These are phyloP conservation scores for Drosophila infuscata DNA, from an alignment of 2,888 invertebrate species.

Conservation along the genomic window DNA sequence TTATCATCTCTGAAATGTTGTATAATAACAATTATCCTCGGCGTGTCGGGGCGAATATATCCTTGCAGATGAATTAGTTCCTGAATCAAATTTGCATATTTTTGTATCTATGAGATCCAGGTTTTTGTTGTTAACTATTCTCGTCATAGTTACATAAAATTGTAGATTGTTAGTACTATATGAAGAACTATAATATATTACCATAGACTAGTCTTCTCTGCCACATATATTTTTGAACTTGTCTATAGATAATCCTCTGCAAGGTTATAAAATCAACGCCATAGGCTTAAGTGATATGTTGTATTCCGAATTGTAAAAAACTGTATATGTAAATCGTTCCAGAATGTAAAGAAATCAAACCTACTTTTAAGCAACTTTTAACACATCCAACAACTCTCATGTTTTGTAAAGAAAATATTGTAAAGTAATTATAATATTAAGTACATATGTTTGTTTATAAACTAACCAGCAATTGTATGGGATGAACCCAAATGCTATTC, in stretches of 20 bases:
- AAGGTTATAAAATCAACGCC: slow-evolving; percentile 26
- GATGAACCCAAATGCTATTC: slow-evolving; percentile 37
- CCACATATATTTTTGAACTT: not conserved
- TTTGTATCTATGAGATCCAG: not conserved
- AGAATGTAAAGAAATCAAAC: slow-evolving; percentile 11
- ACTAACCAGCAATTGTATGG: slow-evolving; percentile 58
- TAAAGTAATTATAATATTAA: slow-evolving; percentile 43
- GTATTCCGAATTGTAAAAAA: slow-evolving; percentile 29
- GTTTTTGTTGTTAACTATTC: not conserved
- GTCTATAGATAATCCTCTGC: slow-evolving; percentile 7
- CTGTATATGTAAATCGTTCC: slow-evolving; percentile 23
- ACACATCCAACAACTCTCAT: slow-evolving; percentile 41
- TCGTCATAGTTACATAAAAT: not conserved
- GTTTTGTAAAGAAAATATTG: slow-evolving; percentile 49
- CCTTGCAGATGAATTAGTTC: slow-evolving; percentile 7
- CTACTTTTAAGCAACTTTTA: slow-evolving; percentile 27
- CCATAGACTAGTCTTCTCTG: not conserved
- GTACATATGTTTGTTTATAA: slow-evolving; percentile 40
- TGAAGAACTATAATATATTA: not conserved
- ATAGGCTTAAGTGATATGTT: slow-evolving; percentile 44
- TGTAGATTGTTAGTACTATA: not conserved
- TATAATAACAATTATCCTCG: slow-evolving; percentile 6
- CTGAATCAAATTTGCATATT: not conserved
- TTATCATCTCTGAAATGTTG: slow-evolving; percentile 8
- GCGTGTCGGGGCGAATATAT: slow-evolving; percentile 7